Evolutionary conservation across 2,113 vertebrate species (phyloP), one percentile per base, ranked within the genome.

Genomic region (Pelecanus crispus): DNA sequence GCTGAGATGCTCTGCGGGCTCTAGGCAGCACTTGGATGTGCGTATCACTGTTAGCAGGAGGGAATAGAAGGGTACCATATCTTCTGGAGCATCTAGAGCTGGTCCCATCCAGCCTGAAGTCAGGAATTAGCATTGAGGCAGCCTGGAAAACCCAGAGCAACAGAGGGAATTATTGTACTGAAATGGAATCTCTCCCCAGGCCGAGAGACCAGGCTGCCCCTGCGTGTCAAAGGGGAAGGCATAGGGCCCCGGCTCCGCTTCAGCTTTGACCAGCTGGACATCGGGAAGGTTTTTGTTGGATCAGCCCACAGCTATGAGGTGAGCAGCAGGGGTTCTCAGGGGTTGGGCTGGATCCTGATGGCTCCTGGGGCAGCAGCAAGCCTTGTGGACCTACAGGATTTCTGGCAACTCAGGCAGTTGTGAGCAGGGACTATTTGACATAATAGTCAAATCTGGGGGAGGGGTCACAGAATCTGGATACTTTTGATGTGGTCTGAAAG

Each of bases 221-320:
- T 99, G 75, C 56, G 80, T 17, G 83, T 99, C 94, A 98, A 90
- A 90, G 99, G 98, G 3, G 98, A 99, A 95, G 99, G 98, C 32
- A n/a, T 98, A 7, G 99, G 99, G 17, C 99, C 99, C 36, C 93
- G 95, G 71, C 92, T 99, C 38, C 42, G 93, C 55, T 97, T 99
- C 95, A 98, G 78, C 94, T 98, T 97, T 61, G 90, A 98, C 19
- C 59, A 96, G 29, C 95, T 99, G 91, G 97, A 99, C 45, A 93
- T 99, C 34, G 98, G 98, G 14, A 97, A 98, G 29, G 95, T 99
- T 45, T 98, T 98, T 61, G 21, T 98, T 34, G 97, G 98, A 38
- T 98, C 98, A 32, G 58, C 61, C 52, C 95, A 98, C 52, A 95
- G 38, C 77, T 98, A 98, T 28, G 98, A 99, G 98, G 99, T 99